Evolutionary conservation across 2,113 vertebrate species (phyloP).

Genomic region (Ondatra zibethicus): DNA sequence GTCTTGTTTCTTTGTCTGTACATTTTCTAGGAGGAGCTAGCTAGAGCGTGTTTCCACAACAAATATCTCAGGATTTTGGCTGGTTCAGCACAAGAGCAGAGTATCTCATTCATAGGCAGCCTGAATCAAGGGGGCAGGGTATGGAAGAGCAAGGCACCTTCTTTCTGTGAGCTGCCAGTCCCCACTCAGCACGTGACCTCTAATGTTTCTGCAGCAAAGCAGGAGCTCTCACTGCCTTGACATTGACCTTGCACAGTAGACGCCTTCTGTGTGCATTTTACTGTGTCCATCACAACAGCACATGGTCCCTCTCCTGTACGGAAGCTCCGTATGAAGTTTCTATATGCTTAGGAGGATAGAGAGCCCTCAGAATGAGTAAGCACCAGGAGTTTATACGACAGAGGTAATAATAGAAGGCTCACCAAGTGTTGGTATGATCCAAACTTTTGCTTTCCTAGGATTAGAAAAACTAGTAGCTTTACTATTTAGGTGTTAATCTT

Average conservation of each 20-base stretch:
- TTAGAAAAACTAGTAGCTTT: not conserved
- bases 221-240: not conserved
- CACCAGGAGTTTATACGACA: not conserved
- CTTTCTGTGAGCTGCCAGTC: not conserved
- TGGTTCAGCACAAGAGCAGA: not conserved
- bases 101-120: not conserved
- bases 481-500: slow-evolving; percentile 1
- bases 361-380: not conserved
- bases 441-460: not conserved
- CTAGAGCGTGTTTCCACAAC: not conserved
- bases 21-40: not conserved
- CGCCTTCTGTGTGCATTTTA: not conserved
- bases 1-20: not conserved
- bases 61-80: not conserved
- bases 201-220: not conserved
- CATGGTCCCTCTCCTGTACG: fast-evolving
- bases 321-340: not conserved
- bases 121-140: not conserved
- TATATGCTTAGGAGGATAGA: not conserved
- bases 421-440: not conserved
- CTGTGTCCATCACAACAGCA: not conserved
- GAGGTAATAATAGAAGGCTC: not conserved
- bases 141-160: not conserved
- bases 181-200: not conserved
- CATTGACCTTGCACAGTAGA: not conserved